Conservation (phyloP, 2,888 invertebrate genomes). For the Cheilosia vulpina region DNA sequence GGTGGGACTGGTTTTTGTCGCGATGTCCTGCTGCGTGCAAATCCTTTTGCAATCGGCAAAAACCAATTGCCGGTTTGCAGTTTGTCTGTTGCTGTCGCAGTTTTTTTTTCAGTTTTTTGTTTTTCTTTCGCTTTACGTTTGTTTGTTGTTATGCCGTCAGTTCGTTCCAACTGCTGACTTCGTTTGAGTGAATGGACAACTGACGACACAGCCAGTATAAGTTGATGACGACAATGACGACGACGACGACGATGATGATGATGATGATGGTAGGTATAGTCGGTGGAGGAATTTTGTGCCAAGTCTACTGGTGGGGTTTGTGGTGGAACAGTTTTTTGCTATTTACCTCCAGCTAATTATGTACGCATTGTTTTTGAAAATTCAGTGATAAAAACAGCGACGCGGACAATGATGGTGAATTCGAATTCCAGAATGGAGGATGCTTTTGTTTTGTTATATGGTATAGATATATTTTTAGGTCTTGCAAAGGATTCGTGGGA, state of each 20-base stretch:
- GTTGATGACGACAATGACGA: conserved; percentile 23
- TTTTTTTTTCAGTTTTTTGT: conserved; percentile 8
- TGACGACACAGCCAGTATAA: conserved; percentile 23
- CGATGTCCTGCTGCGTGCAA: conserved; percentile 71
- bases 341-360: conserved; percentile 69
- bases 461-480: too few relatives aligned
- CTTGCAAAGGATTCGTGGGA: too few relatives aligned
- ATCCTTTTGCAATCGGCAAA: conserved; percentile 68
- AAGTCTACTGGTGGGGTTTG: conserved; percentile 67
- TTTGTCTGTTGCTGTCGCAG: conserved; percentile 55
- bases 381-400: conserved; percentile 19
- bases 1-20: conserved; percentile 73
- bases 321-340: conserved; percentile 63
- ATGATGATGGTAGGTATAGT: neutral
- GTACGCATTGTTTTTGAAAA: conserved; percentile 66
- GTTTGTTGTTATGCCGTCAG: conserved; percentile 74
- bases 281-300: conserved; percentile 71
- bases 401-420: conserved; percentile 9
- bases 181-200: conserved; percentile 64
- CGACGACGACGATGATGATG: too few relatives aligned
- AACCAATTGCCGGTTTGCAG: conserved; percentile 75
- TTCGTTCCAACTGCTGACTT: conserved; percentile 59
- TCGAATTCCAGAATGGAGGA: conserved; percentile 23
- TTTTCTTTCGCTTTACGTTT: conserved; percentile 3
- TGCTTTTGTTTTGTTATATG: too few relatives aligned